Conservation (phyloP, 2,797 vertebrate genomes). For the Crax fasciolata region DNA sequence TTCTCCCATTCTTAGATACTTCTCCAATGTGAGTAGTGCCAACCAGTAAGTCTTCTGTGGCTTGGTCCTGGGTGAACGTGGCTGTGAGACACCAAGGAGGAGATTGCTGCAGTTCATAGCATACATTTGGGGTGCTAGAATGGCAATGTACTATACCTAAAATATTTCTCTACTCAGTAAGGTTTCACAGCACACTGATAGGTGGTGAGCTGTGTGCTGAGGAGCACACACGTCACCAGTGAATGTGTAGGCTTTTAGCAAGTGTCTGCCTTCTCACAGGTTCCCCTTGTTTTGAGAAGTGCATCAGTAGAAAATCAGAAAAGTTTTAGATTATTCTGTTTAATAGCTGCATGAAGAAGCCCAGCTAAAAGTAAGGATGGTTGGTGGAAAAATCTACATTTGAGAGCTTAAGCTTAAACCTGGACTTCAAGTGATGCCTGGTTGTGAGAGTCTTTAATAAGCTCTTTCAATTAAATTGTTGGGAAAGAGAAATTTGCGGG, state of each 20-base stretch:
- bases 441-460: background rate
- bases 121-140: conserved; percentile 7
- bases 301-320: background rate
- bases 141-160: background rate
- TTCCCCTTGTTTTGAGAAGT: conserved; percentile 1
- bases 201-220: background rate
- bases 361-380: background rate
- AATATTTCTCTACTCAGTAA: conserved; percentile 25
- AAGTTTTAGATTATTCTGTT: background rate
- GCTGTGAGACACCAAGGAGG: conserved; percentile 1
- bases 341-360: background rate
- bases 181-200: background rate
- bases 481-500: background rate
- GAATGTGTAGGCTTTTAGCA: background rate
- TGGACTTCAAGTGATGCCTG: background rate
- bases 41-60: background rate
- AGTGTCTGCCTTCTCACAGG: conserved; percentile 11
- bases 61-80: background rate
- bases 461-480: background rate
- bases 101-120: conserved; percentile 16
- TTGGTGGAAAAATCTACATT: background rate
- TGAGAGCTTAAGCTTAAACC: background rate
- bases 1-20: conserved; percentile 1
- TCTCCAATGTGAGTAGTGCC: background rate
- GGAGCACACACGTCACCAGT: background rate